Conservation (phyloP, 1,140 invertebrate genomes). For the Heliconius hermathena region DNA sequence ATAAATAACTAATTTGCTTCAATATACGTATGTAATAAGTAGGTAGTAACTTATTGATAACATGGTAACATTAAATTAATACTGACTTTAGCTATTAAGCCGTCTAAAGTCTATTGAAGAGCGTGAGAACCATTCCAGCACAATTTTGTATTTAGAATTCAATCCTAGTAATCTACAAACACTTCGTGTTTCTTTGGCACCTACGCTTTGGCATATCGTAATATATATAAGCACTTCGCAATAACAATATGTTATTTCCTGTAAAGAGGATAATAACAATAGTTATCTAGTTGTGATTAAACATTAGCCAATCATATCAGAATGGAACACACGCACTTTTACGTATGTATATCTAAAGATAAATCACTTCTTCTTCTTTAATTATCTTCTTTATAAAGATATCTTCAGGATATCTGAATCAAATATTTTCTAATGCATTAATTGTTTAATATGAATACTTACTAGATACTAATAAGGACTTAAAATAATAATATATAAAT, state of each 20-base stretch:
- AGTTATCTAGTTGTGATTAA: background rate
- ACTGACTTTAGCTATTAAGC: constrained; percentile 8
- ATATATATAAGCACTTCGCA: constrained; percentile 24
- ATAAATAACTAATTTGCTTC: background rate
- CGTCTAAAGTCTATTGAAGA: background rate
- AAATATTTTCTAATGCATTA: background rate
- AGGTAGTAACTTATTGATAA: background rate
- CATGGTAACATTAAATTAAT: constrained; percentile 15
- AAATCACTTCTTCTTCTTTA: background rate
- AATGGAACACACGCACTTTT: constrained; percentile 21
- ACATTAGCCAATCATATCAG: constrained; percentile 10
- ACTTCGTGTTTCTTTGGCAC: constrained; percentile 55
- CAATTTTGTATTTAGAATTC: constrained; percentile 1
- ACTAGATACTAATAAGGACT: background rate
- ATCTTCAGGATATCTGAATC: background rate
- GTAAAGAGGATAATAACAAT: background rate
- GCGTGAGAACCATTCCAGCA: constrained; percentile 17
- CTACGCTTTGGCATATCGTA: constrained; percentile 53
- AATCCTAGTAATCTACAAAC: constrained; percentile 28
- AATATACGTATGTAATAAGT: background rate
- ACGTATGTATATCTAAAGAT: background rate
- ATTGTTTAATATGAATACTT: background rate
- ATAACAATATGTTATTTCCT: constrained; percentile 7
- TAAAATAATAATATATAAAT: background rate
- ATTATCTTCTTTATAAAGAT: background rate